Percentiles rank a stretch among this genome's conserved stretches.
Evolutionary conservation across 2,888 invertebrate species (phyloP).

Genomic region (Syrphus vitripennis): DNA sequence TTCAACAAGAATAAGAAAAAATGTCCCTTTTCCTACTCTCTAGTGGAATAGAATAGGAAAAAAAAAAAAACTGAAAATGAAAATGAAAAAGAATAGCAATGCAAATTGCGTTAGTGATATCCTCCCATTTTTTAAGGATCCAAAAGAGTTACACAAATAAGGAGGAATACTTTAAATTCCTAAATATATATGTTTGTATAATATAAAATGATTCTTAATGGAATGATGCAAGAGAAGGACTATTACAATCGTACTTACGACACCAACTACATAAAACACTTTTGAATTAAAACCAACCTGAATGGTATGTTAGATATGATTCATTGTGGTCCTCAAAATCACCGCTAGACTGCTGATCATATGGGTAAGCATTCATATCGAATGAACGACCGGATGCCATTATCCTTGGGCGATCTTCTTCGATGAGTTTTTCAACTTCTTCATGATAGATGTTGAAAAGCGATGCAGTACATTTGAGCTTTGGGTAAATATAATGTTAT

Average conservation of each 20-base stretch:
- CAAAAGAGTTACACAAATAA: conserved; percentile 25
- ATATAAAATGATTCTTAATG: conserved; percentile 30
- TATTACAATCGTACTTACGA: neutral
- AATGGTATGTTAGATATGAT: conserved; percentile 79
- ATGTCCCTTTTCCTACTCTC: neutral
- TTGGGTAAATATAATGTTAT: neutral
- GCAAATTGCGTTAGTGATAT: conserved; percentile 58
- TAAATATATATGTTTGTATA: neutral
- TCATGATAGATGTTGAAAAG: conserved; percentile 81
- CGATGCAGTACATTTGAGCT: conserved; percentile 80
- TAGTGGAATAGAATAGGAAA: too few species aligned
- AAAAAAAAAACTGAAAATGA: conserved; percentile 1
- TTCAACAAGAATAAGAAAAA: neutral
- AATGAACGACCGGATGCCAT: conserved; percentile 81
- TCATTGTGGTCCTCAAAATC: conserved; percentile 80
- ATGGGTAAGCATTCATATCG: conserved; percentile 79
- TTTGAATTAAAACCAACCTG: conserved; percentile 75
- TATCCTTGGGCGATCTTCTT: conserved; percentile 80
- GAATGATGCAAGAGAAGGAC: conserved; percentile 36
- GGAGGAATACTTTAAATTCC: conserved; percentile 1
- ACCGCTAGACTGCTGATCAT: conserved; percentile 77
- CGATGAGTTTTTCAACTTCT: conserved; percentile 80
- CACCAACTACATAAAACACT: neutral
- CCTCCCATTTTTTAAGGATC: neutral
- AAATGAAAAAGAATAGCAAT: conserved; percentile 49